Base-by-base conservation (phyloP, 64 coral and sea anemone genomes). In the Anthopleura sola region DNA sequence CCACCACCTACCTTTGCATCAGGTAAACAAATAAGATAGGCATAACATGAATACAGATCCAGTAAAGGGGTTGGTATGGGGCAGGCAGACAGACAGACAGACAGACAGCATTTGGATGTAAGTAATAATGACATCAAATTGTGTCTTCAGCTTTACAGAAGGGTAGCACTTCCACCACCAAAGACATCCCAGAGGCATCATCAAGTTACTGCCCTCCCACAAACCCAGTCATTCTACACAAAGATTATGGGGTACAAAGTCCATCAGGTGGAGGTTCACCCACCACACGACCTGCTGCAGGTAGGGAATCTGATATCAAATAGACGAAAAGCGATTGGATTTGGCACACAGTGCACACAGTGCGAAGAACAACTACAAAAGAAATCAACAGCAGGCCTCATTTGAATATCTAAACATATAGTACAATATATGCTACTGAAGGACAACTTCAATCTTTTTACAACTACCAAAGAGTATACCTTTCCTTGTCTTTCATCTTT, bases 1-100 rank as follows among this genome's bases (percentile, higher is more conserved):
- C 92, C 95, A 75, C 92, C 95, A 49, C 86, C 92, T 53, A 98
- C 95, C 21, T 98, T 98, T 91, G 95, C 95, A 20, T 98, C 95
- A 89, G 95, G 95, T 98, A 86, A 31, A 24, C 15, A 31, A 31
- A 32, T 29, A 16, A 24, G 23, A 6, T 62, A 62, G 20, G 3
- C 20, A 24, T 24, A 14, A 6, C 58, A 62, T 24, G 20, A 24
- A 24, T 2, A 26, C 58, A 62, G 58, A 26, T 3, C 15, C 15
- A 58, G 17, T 16, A 3, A 48, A 48, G 46, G 46, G 46, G 46
- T 11, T 5, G 4, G 11, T 11, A 48, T 48, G 46, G 13, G 50
- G 13, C 11, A 17, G 7, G 14, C 0, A 53, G 50, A 53, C 50
- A 53, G 12, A 53, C 50, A 14, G 49, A 51, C 39, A 44, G 40